Base-by-base conservation (phyloP, 1,140 invertebrate genomes). In the Drosophila sp. region DNA sequence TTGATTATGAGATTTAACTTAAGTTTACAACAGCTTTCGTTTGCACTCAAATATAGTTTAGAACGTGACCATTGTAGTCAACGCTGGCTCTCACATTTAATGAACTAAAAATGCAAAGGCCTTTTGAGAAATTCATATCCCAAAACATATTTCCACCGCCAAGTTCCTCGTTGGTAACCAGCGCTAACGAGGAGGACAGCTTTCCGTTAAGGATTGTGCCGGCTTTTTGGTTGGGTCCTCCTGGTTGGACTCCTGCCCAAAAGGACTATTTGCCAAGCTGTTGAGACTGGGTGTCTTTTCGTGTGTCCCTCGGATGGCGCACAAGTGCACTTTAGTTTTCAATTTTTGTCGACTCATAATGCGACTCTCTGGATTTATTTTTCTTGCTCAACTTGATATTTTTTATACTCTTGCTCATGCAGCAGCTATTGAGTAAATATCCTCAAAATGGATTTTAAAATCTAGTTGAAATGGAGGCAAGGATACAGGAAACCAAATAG, bases 341-440 rank as follows among this genome's bases (percentile, higher is more conserved):
- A 82, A 82, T 82, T 82, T 82, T 82, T 82, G 79, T 82, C 79
- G 70, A 82, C 75, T 82, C 79, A 82, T 82, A 82, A 82, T 82
- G 79, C 79, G 79, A 75, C 63, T 65, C 54, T 54, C 51, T 67
- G 78, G 71, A 58, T 67, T 63, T 66, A 40, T 48, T 38, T 72
- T 36, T n/a, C n/a, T 36, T 32, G 46, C 36, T 9, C 34, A 7
- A 29, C 38, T 57, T 8, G 7, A 2, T 21, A 21, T 21, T 9
- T 16, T 7, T 21, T 27, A 14, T 21, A 25, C 5, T 8, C 27
- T 21, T 11, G 4, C 8, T 73, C 56, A 18, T n/a, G 36, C 36
- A 40, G 53, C 53, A 53, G 61, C 72, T 76, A 80, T 80, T 80
- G 78, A 67, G 79, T 61, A 70, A 81, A 65, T 78, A 82, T 82